A percentile compares a stretch with the other conserved stretches of the same genome.
phyloP scores from a whole-genome alignment of 2,113 vertebrate species.

The Sinosuthora webbiana region DNA sequence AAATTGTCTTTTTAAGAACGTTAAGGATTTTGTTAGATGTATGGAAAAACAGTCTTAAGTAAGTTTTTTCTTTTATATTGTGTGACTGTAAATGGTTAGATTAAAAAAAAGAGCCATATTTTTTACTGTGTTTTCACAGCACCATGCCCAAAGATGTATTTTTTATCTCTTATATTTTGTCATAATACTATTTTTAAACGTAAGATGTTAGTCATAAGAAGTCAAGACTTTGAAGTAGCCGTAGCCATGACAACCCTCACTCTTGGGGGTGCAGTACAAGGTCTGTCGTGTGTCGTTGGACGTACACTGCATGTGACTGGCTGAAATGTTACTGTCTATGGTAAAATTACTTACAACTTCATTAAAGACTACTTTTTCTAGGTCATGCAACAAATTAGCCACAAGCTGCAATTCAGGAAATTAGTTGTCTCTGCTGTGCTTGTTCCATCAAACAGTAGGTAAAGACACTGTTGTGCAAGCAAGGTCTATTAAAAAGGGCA shows the following conservation, averaged over 20 bases:
- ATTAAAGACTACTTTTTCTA: not conserved
- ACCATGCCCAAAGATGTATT: not conserved
- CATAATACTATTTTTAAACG: conserved; percentile 26
- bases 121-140: not conserved
- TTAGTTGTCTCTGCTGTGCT: not conserved
- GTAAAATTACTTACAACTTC: not conserved
- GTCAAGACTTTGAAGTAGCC: not conserved
- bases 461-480: not conserved
- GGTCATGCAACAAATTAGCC: not conserved
- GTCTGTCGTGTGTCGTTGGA: not conserved
- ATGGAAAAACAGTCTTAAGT: not conserved
- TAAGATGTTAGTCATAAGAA: not conserved
- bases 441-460: not conserved
- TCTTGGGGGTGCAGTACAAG: not conserved
- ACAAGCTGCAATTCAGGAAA: not conserved
- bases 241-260: conserved; percentile 7
- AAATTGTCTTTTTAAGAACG: not conserved
- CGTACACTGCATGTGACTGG: not conserved
- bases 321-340: not conserved
- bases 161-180: not conserved
- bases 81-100: not conserved
- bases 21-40: not conserved
- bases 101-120: not conserved
- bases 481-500: not conserved
- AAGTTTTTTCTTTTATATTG: not conserved